phyloP scores from a whole-genome alignment of 1,140 invertebrate species.

The Philopotamus ludificatus region DNA sequence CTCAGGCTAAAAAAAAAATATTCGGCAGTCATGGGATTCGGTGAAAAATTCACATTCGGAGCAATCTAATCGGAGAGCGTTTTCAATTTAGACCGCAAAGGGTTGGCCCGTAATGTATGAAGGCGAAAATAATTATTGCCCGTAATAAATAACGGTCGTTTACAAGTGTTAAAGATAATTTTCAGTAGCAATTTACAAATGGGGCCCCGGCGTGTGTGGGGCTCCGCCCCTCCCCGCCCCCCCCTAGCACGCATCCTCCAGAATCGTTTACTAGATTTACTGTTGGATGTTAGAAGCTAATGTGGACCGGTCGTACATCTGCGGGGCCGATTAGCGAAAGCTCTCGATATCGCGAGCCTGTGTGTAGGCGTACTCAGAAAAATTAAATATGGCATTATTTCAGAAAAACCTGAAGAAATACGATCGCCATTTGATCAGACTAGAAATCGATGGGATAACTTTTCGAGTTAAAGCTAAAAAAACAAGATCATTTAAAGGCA shows the following conservation, averaged over 20 bases:
- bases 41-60: no score
- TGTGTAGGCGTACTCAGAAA: no score
- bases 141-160: constrained; percentile 26
- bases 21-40: no score
- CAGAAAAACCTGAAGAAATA: no score
- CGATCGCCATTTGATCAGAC: no score
- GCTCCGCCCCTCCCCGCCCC: constrained; percentile 20
- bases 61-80: constrained; percentile 10
- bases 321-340: no score
- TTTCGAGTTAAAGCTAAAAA: no score
- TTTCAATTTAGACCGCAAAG: constrained; percentile 6
- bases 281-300: constrained; percentile 28
- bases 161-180: constrained; percentile 21
- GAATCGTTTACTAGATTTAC: constrained; percentile 38
- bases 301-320: constrained; percentile 24
- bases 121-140: constrained; percentile 23
- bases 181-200: constrained; percentile 19
- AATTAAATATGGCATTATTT: no score
- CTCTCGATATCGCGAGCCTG: no score
- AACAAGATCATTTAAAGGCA: no score
- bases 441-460: no score
- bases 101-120: constrained; percentile 8
- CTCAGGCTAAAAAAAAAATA: no score
- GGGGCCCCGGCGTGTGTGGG: neutral
- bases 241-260: constrained; percentile 27